phyloP scores from a whole-genome alignment of 2,797 vertebrate genomes.

The Cirrhinus mrigala region DNA sequence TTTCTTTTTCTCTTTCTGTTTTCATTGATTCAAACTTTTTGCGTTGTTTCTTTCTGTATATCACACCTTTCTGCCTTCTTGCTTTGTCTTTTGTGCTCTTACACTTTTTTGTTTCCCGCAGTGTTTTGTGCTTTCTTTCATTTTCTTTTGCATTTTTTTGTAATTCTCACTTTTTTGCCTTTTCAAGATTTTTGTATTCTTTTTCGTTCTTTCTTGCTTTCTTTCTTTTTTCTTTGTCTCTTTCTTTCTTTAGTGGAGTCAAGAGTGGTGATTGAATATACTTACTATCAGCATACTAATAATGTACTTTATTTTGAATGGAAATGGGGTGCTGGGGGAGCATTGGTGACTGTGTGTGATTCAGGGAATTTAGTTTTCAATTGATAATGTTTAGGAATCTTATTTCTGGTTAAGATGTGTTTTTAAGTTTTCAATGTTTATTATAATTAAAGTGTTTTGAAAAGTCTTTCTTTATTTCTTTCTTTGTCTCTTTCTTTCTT shows the following conservation, averaged over 20 bases:
- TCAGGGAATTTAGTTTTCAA: neutral
- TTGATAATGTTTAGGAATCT: neutral
- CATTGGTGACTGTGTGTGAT: neutral
- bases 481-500: neutral
- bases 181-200: no score
- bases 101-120: no score
- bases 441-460: no score
- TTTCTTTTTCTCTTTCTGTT: conserved; percentile 41
- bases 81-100: neutral
- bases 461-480: no score
- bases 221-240: no score
- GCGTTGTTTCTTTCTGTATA: neutral
- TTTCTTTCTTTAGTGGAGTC: neutral
- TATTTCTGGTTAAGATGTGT: no score
- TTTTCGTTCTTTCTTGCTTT: no score
- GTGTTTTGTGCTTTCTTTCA: neutral
- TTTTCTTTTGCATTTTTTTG: neutral
- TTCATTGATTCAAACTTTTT: neutral
- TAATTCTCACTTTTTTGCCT: no score
- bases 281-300: neutral
- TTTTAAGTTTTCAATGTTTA: no score
- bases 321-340: neutral
- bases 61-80: neutral
- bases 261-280: neutral
- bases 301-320: neutral